Percentiles rank a stretch among this genome's conserved stretches.
These are phyloP conservation scores for Stenotaenia linearis DNA, from an alignment of 2,888 invertebrate species.

Conservation along the genomic window DNA sequence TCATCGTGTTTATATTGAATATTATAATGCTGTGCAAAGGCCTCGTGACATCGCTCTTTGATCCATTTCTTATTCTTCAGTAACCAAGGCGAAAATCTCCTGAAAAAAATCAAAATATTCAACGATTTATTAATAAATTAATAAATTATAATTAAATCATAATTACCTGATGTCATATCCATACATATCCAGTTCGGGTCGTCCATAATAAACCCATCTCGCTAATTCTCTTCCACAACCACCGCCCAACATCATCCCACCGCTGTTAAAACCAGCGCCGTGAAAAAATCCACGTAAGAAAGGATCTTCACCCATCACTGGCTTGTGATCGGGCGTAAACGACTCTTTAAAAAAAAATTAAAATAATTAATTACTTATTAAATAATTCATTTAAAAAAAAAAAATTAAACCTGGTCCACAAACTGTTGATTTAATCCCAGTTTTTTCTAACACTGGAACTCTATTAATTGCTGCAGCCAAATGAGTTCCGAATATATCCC, in stretches of 20 bases:
- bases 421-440: conserved; percentile 77
- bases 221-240: conserved; percentile 81
- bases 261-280: conserved; percentile 82
- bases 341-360: too few species aligned
- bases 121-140: too few species aligned
- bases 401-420: conserved; percentile 62
- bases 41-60: conserved; percentile 76
- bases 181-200: conserved; percentile 79
- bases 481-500: conserved; percentile 74
- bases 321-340: conserved; percentile 87
- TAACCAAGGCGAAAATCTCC: conserved; percentile 67
- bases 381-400: background rate
- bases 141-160: too few species aligned
- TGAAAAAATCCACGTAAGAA: conserved; percentile 65
- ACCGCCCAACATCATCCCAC: conserved; percentile 86
- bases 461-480: conserved; percentile 62
- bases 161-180: conserved; percentile 73
- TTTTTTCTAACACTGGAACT: conserved; percentile 65
- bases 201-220: conserved; percentile 73
- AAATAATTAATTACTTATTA: conserved; percentile 8
- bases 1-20: conserved; percentile 79
- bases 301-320: conserved; percentile 63
- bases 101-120: conserved; percentile 40
- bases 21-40: conserved; percentile 80
- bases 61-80: conserved; percentile 67